Conservation (phyloP, 2,113 vertebrate genomes). For the Sinocyclocheilus anshuiensis region DNA sequence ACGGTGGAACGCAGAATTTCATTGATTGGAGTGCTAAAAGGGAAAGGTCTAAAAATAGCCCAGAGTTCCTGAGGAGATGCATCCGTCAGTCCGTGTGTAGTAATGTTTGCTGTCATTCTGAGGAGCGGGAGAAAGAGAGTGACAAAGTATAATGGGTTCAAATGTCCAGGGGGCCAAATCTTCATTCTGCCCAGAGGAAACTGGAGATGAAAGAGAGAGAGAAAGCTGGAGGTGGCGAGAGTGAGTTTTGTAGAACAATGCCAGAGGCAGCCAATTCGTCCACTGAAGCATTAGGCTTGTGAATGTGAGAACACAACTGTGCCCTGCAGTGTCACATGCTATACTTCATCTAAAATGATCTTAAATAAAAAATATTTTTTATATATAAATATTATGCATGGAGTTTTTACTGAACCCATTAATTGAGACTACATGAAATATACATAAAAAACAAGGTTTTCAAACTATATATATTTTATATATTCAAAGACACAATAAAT, state of each 20-base stretch:
- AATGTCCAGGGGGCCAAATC: conserved; percentile 24
- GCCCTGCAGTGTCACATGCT: conserved; percentile 13
- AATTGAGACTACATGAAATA: background rate
- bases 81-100: conserved; percentile 23
- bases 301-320: conserved; percentile 12
- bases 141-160: conserved; percentile 25
- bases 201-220: background rate
- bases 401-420: background rate
- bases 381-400: too few species aligned
- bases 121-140: background rate
- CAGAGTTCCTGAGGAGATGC: background rate
- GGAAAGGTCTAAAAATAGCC: conserved; percentile 35
- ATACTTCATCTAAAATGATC: background rate
- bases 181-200: conserved; percentile 15
- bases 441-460: too few species aligned
- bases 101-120: conserved; percentile 30
- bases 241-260: conserved; percentile 1
- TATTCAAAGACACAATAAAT: too few species aligned
- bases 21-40: conserved; percentile 30
- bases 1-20: conserved; percentile 15
- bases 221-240: background rate
- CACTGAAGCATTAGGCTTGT: conserved; percentile 4
- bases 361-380: background rate
- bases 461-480: too few species aligned
- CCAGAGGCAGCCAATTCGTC: conserved; percentile 2